Evolutionary conservation across 2,113 vertebrate species (phyloP), one percentile per base, ranked within the genome.

Genomic region (Camelus dromedarius): DNA sequence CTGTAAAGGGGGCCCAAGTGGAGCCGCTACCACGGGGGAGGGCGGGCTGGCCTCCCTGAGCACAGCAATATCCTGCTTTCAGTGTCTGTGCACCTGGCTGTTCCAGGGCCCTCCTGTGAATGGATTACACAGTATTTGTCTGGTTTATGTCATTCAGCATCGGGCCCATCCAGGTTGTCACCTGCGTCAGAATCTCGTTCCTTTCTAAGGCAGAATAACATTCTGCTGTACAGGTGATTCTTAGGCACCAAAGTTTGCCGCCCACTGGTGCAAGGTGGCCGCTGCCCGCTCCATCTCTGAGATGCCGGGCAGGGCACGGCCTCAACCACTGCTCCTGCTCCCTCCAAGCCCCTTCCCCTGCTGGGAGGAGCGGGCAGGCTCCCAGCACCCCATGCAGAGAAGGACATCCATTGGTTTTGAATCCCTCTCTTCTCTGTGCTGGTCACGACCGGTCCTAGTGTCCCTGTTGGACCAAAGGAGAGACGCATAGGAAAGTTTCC

Each of bases 311-410:
- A 3, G 35, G 8, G 9, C 0, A 0, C 12, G 9, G 35, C 50
- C 26, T 42, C 3, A 0, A 0, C 62, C 15, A 0, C 62, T 4
- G 12, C 1, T 0, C n/a, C 48, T 0, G 3, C 6, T 6, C 62
- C 73, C 8, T 1, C 3, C 60, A 6, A 6, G 5, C 28, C 12
- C 62, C 26, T 75, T 46, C 35, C 64, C 35, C 19, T 0, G 60
- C 35, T 14, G 10, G 46, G 5, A 52, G n/a, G 30, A 48, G 54
- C 16, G 15, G 32, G 38, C 19, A 35, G 42, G 14, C 24, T 12
- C 24, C 5, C 3, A 35, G 19, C 32, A 22, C 30, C 3, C 38
- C 12, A 12, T 28, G 32, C 2, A 9, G 72, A 22, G 38, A 42
- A 42, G 18, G 22, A 26, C 50, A 26, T 19, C 16, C 38, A 0